These are phyloP conservation scores for Mesocentrotus franciscanus DNA, from an alignment of 53 echinoderm and acorn worm species.

Conservation along the genomic window DNA sequence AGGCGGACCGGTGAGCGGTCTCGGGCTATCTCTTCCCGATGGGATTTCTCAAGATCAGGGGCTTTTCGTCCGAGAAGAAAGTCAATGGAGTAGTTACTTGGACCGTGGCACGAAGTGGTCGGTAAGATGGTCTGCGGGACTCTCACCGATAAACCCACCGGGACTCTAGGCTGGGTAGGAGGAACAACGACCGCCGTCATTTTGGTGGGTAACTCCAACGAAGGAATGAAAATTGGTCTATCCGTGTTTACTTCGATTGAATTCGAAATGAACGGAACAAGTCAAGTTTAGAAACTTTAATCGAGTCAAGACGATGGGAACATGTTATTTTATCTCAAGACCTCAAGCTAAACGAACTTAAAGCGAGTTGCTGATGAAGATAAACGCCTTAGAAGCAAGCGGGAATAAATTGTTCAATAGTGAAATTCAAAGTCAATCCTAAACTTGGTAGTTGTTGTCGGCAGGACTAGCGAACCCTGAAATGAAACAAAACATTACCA, in stretches of 20 bases:
- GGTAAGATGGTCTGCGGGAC: background rate
- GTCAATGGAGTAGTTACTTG: constrained; percentile 62
- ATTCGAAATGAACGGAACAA: background rate
- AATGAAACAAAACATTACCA: constrained; percentile 48
- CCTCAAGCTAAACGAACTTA: background rate
- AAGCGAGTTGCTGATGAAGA: background rate
- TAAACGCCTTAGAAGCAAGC: background rate
- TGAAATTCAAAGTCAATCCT: constrained; percentile 36
- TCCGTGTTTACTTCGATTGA: background rate
- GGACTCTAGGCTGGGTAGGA: constrained; percentile 5
- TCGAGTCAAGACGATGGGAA: background rate
- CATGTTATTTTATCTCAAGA: background rate
- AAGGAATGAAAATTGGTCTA: background rate
- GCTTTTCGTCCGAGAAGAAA: constrained; percentile 36
- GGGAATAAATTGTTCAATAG: background rate
- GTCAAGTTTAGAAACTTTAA: background rate
- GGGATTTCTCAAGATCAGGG: background rate
- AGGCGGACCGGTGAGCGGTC: constrained; percentile 33
- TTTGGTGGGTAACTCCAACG: background rate
- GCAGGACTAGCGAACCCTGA: constrained; percentile 41
- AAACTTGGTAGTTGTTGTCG: constrained; percentile 3
- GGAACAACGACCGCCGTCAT: constrained; percentile 31
- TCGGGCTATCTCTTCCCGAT: background rate
- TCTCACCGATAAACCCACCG: background rate
- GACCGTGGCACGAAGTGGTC: background rate